Conservation (phyloP, 2,113 vertebrate species). For the Menura novaehollandiae region DNA sequence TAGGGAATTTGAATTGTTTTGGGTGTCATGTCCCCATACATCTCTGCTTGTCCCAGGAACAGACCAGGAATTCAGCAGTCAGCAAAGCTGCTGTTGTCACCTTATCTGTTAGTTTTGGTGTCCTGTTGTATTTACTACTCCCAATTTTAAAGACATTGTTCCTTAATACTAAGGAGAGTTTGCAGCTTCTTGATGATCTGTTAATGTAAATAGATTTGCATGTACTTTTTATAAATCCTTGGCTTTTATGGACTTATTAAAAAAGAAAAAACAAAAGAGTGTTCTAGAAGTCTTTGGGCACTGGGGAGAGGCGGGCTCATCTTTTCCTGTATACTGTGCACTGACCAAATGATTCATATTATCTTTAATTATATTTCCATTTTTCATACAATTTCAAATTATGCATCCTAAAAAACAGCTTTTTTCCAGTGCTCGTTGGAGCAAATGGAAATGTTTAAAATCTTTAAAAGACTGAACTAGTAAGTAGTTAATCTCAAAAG, state of each 20-base stretch:
- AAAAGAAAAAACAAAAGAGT: neutral
- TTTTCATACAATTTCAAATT: neutral
- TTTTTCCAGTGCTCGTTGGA: neutral
- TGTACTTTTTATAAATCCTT: slow-evolving; percentile 25
- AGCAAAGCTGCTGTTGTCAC: neutral
- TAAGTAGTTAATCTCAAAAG: neutral
- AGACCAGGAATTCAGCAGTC: neutral
- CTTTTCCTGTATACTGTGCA: neutral
- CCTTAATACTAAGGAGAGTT: neutral
- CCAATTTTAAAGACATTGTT: neutral
- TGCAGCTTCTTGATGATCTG: neutral
- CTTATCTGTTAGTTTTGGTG: neutral
- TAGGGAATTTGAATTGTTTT: neutral
- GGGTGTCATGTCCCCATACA: neutral
- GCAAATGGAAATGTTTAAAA: too few species aligned
- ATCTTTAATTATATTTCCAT: neutral
- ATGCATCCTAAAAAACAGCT: neutral
- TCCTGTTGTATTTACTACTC: neutral
- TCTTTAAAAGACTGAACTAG: neutral
- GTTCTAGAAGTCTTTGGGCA: neutral
- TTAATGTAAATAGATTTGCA: slow-evolving; percentile 10
- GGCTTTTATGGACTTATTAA: slow-evolving; percentile 34
- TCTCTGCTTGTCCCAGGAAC: neutral
- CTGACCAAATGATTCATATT: neutral
- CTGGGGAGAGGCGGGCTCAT: neutral